These are phyloP conservation scores for Neocrepidodera transversa DNA, from an alignment of 2,888 invertebrate species.

Conservation along the genomic window DNA sequence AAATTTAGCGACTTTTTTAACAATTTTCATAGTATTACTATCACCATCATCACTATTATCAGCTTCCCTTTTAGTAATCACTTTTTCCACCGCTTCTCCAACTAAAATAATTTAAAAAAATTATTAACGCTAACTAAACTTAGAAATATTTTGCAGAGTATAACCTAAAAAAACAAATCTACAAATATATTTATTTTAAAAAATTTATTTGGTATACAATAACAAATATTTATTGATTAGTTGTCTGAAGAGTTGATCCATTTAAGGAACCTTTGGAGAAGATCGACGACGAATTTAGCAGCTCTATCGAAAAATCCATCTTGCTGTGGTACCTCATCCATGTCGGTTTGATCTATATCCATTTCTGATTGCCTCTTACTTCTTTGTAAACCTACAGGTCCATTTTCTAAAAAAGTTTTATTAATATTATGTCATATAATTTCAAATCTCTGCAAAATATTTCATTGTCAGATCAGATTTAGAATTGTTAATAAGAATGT, in stretches of 20 bases:
- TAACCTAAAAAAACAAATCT: not conserved
- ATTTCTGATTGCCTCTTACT: conserved; percentile 36
- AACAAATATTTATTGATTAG: conserved; percentile 11
- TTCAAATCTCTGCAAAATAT: conserved; percentile 27
- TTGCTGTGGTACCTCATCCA: conserved; percentile 32
- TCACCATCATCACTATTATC: not conserved
- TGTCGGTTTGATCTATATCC: conserved; percentile 35
- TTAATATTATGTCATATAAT: too few species aligned
- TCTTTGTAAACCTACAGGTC: conserved; percentile 17
- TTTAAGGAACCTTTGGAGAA: conserved; percentile 60
- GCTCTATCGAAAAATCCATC: conserved; percentile 59
- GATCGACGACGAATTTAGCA: conserved; percentile 59
- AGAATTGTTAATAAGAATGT: not conserved
- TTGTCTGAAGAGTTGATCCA: conserved; percentile 58
- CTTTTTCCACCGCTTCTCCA: not conserved
- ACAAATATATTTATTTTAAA: not conserved
- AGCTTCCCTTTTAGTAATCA: conserved; percentile 25
- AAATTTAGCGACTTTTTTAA: conserved; percentile 25
- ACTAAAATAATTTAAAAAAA: conserved; percentile 10
- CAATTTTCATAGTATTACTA: conserved; percentile 10
- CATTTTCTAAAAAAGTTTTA: conserved; percentile 12
- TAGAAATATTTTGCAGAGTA: conserved; percentile 27
- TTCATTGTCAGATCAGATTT: not conserved
- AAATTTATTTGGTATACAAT: not conserved
- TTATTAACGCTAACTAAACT: not conserved